These are phyloP conservation scores for Hippopotamus amphibius DNA, from an alignment of 2,113 vertebrate genomes.

Conservation along the genomic window DNA sequence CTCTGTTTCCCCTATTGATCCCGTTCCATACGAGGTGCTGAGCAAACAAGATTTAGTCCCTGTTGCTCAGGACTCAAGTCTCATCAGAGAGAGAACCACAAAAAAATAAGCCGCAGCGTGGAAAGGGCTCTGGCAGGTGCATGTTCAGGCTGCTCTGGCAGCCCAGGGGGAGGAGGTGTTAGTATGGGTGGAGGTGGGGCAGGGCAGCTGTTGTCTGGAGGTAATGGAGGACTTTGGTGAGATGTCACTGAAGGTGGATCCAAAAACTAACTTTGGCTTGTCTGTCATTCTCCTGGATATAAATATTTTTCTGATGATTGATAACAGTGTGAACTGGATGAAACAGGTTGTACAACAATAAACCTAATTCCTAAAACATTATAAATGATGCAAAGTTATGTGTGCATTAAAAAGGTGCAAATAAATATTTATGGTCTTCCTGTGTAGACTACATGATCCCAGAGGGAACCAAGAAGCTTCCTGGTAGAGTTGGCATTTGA, in stretches of 20 bases:
- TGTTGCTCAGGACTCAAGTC: not conserved
- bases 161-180: fast-evolving
- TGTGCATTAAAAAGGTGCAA: not conserved
- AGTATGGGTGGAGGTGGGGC: fast-evolving
- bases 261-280: not conserved
- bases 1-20: fast-evolving
- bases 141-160: fast-evolving
- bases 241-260: not conserved
- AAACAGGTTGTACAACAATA: not conserved
- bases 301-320: not conserved
- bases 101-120: not conserved
- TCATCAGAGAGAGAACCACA: not conserved
- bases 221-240: not conserved
- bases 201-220: fast-evolving
- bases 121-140: too few relatives aligned
- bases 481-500: not conserved
- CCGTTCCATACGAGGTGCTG: not conserved
- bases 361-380: not conserved
- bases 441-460: too few relatives aligned
- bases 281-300: not conserved
- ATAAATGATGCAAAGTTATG: not conserved
- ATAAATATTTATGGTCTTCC: too few relatives aligned
- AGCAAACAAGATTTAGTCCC: not conserved
- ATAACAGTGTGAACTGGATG: not conserved
- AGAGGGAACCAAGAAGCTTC: not conserved